These are phyloP conservation scores for Myotis findleyi DNA, from an alignment of 2,797 vertebrate species.

Conservation along the genomic window DNA sequence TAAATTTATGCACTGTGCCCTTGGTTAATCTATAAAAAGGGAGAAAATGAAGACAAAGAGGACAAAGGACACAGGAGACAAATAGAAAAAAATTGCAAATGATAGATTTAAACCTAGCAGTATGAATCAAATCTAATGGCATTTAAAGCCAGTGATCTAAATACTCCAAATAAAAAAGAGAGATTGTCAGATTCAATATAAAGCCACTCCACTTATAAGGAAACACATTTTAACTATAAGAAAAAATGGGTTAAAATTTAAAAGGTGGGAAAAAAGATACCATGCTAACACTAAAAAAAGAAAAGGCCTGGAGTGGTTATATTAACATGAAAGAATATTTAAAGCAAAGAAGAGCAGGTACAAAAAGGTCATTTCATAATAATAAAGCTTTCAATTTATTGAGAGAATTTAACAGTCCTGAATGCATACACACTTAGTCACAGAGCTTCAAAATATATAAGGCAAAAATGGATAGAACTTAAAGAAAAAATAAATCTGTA, in stretches of 20 bases:
- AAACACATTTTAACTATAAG: not conserved
- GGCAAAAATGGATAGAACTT: not conserved
- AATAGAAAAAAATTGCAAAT: not conserved
- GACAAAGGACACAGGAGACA: not conserved
- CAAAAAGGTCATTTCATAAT: not conserved
- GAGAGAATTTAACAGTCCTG: not conserved
- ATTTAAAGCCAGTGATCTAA: not conserved
- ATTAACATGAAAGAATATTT: not conserved
- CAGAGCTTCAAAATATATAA: not conserved
- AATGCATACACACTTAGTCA: not conserved
- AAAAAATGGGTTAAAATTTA: not conserved
- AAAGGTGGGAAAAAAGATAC: not conserved
- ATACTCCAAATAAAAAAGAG: not conserved
- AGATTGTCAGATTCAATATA: not conserved
- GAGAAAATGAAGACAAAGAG: not conserved
- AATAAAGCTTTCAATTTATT: not conserved
- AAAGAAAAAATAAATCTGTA: not conserved
- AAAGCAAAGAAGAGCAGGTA: not conserved
- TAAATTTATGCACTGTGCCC: too few relatives aligned
- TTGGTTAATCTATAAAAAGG: slow-evolving; percentile 19
- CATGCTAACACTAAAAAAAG: not conserved
- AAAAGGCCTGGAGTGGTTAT: not conserved
- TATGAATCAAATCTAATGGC: not conserved
- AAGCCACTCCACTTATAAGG: not conserved
- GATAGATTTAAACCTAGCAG: slow-evolving; percentile 3